These are phyloP conservation scores for Alethe castanea DNA, from an alignment of 2,113 vertebrate species.

Conservation along the genomic window DNA sequence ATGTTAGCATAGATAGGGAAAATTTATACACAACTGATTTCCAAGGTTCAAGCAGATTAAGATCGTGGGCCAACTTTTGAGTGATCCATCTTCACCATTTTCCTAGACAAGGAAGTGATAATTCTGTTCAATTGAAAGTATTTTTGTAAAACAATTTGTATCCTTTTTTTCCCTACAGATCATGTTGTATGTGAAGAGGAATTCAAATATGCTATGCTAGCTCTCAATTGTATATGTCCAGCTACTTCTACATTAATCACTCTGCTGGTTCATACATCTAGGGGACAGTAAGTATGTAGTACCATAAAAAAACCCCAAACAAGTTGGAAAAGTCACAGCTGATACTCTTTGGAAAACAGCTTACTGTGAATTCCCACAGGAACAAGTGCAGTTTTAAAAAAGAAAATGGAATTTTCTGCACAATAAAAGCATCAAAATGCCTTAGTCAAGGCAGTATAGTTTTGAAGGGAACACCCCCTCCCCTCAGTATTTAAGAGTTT, in stretches of 20 bases:
- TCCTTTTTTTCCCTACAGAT: constrained; percentile 75
- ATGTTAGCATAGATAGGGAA: background rate
- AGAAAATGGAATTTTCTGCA: background rate
- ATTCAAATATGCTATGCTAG: constrained; percentile 96
- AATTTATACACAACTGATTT: background rate
- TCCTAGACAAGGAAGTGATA: background rate
- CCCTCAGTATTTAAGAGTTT: background rate
- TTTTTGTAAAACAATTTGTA: background rate
- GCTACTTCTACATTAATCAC: constrained; percentile 96
- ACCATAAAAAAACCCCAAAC: background rate
- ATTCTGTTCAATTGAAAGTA: background rate
- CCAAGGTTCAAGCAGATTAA: background rate
- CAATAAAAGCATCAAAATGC: background rate
- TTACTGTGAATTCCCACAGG: background rate
- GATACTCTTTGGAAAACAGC: background rate
- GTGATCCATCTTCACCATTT: background rate
- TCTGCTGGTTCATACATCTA: constrained; percentile 93
- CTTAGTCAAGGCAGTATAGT: background rate
- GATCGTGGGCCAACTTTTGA: background rate
- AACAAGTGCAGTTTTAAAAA: background rate
- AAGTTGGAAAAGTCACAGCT: background rate
- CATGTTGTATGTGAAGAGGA: constrained; percentile 99
- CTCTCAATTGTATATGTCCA: constrained; percentile 94
- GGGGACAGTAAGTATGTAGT: constrained; percentile 88
- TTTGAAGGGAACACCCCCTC: background rate